These are phyloP conservation scores for Mustela nigripes DNA, from an alignment of 2,113 vertebrate genomes.

Conservation along the genomic window DNA sequence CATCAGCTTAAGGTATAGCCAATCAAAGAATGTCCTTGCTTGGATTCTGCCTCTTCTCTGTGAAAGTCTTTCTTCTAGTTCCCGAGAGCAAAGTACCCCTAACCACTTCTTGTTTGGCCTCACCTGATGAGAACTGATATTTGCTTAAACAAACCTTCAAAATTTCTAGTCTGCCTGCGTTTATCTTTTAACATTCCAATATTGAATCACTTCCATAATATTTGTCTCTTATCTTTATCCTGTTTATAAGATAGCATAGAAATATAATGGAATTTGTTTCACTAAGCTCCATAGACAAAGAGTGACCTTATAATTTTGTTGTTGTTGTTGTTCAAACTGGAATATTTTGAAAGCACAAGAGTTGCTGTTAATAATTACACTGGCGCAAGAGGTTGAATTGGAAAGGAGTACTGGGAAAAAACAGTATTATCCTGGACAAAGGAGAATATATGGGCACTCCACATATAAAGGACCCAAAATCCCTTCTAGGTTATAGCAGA, in stretches of 20 bases:
- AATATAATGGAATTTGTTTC: background rate
- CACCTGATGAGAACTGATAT: background rate
- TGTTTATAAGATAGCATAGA: conserved; percentile 8
- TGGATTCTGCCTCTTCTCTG: background rate
- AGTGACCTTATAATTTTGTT: background rate
- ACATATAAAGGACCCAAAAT: background rate
- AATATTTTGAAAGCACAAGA: background rate
- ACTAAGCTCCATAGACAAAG: background rate
- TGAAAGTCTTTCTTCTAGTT: background rate
- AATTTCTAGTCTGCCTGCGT: background rate
- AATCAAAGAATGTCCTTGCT: background rate
- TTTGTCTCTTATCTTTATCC: background rate
- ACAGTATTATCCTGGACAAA: background rate
- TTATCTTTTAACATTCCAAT: background rate
- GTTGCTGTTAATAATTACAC: background rate
- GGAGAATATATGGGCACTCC: background rate
- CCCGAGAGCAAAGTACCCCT: background rate
- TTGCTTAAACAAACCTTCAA: background rate
- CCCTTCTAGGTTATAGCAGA: background rate
- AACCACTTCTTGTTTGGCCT: background rate
- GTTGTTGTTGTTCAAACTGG: background rate
- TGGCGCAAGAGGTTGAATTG: background rate
- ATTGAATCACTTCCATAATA: background rate
- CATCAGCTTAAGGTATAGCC: background rate
- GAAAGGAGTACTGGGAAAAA: background rate